Conservation (phyloP, 2,888 invertebrate species). For the Craniophora ligustri region DNA sequence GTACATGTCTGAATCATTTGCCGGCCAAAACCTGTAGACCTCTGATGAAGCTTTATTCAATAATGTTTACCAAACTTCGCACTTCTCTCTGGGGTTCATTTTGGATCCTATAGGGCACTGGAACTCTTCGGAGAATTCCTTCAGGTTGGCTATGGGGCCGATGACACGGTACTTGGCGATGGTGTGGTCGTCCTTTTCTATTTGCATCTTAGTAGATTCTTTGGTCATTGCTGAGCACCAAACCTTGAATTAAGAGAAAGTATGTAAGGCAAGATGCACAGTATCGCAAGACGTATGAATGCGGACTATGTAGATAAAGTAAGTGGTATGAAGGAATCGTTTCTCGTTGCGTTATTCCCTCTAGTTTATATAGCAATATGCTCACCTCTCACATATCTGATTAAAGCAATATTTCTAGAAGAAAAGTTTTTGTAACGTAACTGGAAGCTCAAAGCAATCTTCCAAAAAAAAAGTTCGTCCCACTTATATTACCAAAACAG, state of each 20-base stretch:
- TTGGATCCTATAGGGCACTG: constrained; percentile 91
- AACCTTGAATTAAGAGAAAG: constrained; percentile 86
- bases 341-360: no score
- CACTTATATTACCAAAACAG: no score
- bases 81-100: constrained; percentile 96
- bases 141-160: constrained; percentile 95
- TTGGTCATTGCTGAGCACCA: constrained; percentile 97
- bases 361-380: no score
- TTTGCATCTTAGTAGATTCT: constrained; percentile 94
- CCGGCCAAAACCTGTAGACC: constrained; percentile 4
- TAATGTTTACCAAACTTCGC: constrained; percentile 93
- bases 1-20: constrained; percentile 25
- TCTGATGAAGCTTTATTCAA: constrained; percentile 10
- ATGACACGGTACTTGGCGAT: constrained; percentile 96
- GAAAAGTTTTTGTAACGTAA: no score
- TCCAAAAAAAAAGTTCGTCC: no score
- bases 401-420: no score
- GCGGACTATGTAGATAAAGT: no score
- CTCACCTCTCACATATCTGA: no score
- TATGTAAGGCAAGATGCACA: no score
- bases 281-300: no score
- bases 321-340: no score
- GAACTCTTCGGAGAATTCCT: constrained; percentile 94
- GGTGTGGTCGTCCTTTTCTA: constrained; percentile 97
- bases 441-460: no score